Percentiles rank a stretch among this genome's conserved stretches.
These are phyloP conservation scores for Panzeria rudis DNA, from an alignment of 2,888 invertebrate genomes.

Conservation along the genomic window DNA sequence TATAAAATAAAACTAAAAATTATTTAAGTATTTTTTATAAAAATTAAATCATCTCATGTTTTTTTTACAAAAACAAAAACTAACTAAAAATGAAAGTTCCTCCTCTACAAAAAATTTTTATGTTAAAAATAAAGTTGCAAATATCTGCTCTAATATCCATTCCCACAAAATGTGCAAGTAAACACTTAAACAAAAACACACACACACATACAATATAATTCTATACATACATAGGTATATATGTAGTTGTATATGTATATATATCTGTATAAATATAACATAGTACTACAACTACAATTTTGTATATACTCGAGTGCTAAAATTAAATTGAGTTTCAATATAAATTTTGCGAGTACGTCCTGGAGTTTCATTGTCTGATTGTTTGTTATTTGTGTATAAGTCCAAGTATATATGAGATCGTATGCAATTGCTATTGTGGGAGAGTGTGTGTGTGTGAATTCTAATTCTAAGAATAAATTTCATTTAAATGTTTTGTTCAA, in stretches of 20 bases:
- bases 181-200: slow-evolving; percentile 15
- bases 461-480: slow-evolving; percentile 2
- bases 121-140: no score
- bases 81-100: slow-evolving; percentile 50
- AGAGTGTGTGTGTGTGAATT: not conserved
- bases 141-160: slow-evolving; percentile 35
- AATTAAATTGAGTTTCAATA: slow-evolving; percentile 5
- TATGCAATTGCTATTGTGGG: not conserved
- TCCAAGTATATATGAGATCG: slow-evolving; percentile 2
- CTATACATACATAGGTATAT: not conserved
- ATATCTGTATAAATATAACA: not conserved
- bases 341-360: not conserved
- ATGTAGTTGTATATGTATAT: not conserved
- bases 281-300: not conserved
- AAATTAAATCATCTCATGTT: not conserved
- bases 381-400: not conserved
- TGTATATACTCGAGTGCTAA: no score
- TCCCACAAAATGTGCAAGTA: slow-evolving; percentile 34
- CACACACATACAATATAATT: not conserved
- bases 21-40: slow-evolving; percentile 23
- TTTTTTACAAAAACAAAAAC: slow-evolving; percentile 11
- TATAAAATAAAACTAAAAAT: slow-evolving; percentile 60
- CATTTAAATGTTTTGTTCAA: slow-evolving; percentile 18
- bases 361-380: not conserved
- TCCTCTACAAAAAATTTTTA: slow-evolving; percentile 9